Evolutionary conservation across 1,140 invertebrate species (phyloP).

Genomic region (Eufriesea mexicana): DNA sequence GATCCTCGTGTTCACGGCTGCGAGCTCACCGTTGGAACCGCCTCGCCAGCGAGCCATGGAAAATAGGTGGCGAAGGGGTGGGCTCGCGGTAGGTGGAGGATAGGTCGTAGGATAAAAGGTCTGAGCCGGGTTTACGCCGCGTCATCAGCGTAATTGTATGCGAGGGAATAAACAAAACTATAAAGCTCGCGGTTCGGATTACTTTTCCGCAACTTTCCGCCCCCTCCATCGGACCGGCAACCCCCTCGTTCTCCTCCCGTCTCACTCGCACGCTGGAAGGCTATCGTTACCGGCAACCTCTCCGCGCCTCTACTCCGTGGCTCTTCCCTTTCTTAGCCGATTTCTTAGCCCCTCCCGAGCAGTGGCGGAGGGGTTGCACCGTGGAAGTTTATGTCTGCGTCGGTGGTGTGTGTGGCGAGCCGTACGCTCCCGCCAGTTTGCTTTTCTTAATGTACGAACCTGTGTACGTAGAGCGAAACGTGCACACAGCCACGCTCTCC

Average conservation of each 20-base stretch:
- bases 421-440: conserved; percentile 10
- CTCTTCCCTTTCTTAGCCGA: not conserved
- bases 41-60: not conserved
- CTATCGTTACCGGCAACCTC: not conserved
- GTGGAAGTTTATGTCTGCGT: conserved; percentile 15
- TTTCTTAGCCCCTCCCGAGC: not conserved
- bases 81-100: conserved; percentile 12
- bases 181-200: conserved; percentile 67
- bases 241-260: not conserved
- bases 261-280: no score
- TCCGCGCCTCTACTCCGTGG: not conserved
- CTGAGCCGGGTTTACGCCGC: conserved; percentile 55
- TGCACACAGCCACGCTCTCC: conserved; percentile 8
- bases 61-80: not conserved
- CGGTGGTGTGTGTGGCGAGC: not conserved
- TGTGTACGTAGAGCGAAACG: not conserved
- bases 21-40: conserved; percentile 43
- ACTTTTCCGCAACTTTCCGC: conserved; percentile 65
- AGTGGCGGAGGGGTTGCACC: not conserved
- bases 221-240: not conserved
- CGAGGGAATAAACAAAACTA: conserved; percentile 72
- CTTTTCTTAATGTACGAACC: conserved; percentile 31
- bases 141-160: conserved; percentile 72
- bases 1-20: conserved; percentile 56
- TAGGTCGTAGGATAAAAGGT: conserved; percentile 33